Evolutionary conservation across 2,888 invertebrate genomes (phyloP).

Genomic region (Melieria crassipennis): DNA sequence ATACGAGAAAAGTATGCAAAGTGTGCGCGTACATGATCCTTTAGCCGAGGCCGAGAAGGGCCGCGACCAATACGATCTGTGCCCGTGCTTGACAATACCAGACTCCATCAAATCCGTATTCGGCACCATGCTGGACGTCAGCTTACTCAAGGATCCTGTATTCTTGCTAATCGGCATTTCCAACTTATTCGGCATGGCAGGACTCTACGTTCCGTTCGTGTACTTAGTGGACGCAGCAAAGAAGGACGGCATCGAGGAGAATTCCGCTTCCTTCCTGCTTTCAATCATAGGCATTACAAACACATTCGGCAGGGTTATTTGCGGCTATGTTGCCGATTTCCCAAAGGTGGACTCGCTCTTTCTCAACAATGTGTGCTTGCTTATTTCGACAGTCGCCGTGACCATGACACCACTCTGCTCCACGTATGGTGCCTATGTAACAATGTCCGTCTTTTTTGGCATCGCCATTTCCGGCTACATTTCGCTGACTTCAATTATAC

Average conservation of each 20-base stretch:
- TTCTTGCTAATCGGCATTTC: conserved; percentile 93
- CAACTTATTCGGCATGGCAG: conserved; percentile 97
- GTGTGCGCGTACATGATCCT: conserved; percentile 69
- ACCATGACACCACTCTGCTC: conserved; percentile 85
- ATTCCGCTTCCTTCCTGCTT: conserved; percentile 69
- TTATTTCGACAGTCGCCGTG: conserved; percentile 88
- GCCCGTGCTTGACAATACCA: conserved; percentile 81
- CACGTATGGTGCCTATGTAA: conserved; percentile 79
- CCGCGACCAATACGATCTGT: conserved; percentile 77
- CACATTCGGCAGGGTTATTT: conserved; percentile 89
- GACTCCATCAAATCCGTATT: conserved; percentile 85
- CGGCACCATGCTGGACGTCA: conserved; percentile 90
- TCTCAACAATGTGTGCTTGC: conserved; percentile 92
- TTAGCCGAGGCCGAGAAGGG: conserved; percentile 66
- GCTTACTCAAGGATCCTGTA: conserved; percentile 86
- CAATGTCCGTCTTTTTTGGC: conserved; percentile 89
- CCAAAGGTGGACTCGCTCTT: conserved; percentile 90
- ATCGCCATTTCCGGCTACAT: conserved; percentile 96
- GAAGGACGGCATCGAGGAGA: conserved; percentile 74
- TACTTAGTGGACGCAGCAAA: conserved; percentile 88
- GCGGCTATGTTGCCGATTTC: conserved; percentile 92
- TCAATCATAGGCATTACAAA: conserved; percentile 87
- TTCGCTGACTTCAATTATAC: conserved; percentile 95
- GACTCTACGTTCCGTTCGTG: conserved; percentile 95
- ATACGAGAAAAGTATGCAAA: conserved; percentile 73